Evolutionary conservation across 2,888 invertebrate species (phyloP).

Genomic region (Minunthozetes semirufus): DNA sequence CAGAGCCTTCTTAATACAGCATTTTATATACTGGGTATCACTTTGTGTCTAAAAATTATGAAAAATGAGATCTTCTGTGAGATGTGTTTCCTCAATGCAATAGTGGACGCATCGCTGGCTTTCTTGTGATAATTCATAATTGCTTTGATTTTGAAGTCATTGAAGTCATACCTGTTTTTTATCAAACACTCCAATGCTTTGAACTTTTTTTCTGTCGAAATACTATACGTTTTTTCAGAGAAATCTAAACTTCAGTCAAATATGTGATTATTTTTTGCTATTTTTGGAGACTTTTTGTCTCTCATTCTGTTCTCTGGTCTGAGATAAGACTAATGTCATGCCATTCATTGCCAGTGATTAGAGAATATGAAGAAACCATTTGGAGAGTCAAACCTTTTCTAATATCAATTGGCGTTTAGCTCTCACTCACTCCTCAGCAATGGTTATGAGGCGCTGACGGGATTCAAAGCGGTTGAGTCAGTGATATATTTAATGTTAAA

Average conservation of each 20-base stretch:
- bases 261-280: neutral
- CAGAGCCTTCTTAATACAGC: no score
- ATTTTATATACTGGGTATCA: neutral
- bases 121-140: constrained; percentile 26
- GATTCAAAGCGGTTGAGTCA: constrained; percentile 12
- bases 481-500: constrained; percentile 26
- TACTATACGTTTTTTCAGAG: neutral
- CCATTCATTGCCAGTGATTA: neutral
- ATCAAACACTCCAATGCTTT: constrained; percentile 15
- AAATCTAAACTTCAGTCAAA: neutral
- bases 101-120: neutral
- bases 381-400: neutral
- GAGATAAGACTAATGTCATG: constrained; percentile 11
- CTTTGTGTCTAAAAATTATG: neutral
- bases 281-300: constrained; percentile 5
- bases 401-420: neutral
- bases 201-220: neutral
- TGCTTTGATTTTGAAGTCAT: constrained; percentile 7
- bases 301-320: neutral
- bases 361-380: neutral
- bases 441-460: neutral
- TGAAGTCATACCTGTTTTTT: constrained; percentile 28
- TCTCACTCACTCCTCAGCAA: neutral
- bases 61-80: constrained; percentile 22
- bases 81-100: neutral